Evolutionary conservation across 2,797 vertebrate species (phyloP).

Genomic region (Apogon hyalosoma): DNA sequence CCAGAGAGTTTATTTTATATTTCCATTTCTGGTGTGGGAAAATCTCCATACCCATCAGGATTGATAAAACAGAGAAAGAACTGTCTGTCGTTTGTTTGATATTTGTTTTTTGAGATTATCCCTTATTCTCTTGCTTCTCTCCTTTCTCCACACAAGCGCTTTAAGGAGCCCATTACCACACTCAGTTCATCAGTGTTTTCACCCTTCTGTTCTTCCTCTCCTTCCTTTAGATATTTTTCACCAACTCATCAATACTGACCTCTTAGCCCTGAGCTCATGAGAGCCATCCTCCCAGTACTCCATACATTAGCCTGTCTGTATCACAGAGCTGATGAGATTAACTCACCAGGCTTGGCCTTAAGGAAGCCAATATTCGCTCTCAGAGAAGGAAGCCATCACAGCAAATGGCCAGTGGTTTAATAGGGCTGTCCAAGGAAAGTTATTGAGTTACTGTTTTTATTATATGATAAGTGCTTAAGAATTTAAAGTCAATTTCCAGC

Average conservation of each 20-base stretch:
- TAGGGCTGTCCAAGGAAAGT: constrained; percentile 40
- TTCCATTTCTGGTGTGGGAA: constrained; percentile 77
- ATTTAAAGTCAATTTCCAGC: constrained; percentile 52
- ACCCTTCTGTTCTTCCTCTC: constrained; percentile 6
- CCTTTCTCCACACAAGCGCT: not conserved
- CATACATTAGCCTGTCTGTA: constrained; percentile 58
- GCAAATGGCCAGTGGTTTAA: constrained; percentile 45
- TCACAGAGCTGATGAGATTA: constrained; percentile 65
- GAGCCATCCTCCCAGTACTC: constrained; percentile 27
- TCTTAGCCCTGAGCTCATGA: constrained; percentile 37
- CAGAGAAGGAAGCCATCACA: constrained; percentile 31
- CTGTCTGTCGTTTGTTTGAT: constrained; percentile 34
- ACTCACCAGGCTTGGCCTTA: constrained; percentile 28
- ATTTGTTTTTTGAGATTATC: constrained; percentile 17
- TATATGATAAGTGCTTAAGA: constrained; percentile 37
- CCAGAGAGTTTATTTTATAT: constrained; percentile 60
- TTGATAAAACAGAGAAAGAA: constrained; percentile 18
- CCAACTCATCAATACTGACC: constrained; percentile 54
- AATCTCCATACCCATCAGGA: constrained; percentile 42
- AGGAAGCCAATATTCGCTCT: constrained; percentile 46
- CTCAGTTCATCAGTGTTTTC: constrained; percentile 13
- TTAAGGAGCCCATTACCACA: constrained; percentile 16
- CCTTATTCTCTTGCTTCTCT: constrained; percentile 13
- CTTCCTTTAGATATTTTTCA: constrained; percentile 22
- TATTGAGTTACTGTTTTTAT: constrained; percentile 53